These are phyloP conservation scores for Zalophus californianus DNA, from an alignment of 2,797 vertebrate genomes.

Conservation along the genomic window DNA sequence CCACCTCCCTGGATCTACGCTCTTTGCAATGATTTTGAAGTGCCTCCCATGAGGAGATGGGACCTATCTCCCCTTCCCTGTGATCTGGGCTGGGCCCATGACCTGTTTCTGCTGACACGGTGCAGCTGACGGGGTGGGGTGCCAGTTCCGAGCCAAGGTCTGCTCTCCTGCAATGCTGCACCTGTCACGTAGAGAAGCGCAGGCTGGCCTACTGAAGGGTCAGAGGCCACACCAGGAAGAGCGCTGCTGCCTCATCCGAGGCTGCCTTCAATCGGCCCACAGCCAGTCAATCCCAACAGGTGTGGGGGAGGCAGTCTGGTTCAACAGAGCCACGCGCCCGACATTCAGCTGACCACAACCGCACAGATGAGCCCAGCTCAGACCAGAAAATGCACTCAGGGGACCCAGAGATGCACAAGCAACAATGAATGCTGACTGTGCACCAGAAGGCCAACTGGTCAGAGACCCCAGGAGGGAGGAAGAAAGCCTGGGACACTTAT, in stretches of 20 bases:
- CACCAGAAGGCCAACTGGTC: background rate
- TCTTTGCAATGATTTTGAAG: background rate
- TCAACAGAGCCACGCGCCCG: background rate
- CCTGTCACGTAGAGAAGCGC: background rate
- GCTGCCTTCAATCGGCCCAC: accelerated
- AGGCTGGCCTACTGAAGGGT: background rate
- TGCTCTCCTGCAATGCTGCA: background rate
- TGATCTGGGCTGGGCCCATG: background rate
- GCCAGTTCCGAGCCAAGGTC: background rate
- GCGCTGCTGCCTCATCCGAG: background rate
- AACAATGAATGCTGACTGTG: background rate
- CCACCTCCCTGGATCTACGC: too few relatives aligned
- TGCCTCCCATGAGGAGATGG: too few relatives aligned
- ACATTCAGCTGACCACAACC: background rate
- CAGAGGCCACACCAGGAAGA: background rate
- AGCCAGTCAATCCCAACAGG: background rate
- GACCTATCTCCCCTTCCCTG: background rate
- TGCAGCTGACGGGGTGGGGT: background rate
- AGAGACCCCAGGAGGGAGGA: background rate
- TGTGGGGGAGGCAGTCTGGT: background rate
- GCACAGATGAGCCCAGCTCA: too few relatives aligned
- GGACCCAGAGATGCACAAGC: background rate
- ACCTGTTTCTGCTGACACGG: background rate
- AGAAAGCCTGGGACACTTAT: accelerated
- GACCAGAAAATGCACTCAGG: background rate